phyloP scores from a whole-genome alignment of 2,888 invertebrate species.

The Ophonus ardosiacus region DNA sequence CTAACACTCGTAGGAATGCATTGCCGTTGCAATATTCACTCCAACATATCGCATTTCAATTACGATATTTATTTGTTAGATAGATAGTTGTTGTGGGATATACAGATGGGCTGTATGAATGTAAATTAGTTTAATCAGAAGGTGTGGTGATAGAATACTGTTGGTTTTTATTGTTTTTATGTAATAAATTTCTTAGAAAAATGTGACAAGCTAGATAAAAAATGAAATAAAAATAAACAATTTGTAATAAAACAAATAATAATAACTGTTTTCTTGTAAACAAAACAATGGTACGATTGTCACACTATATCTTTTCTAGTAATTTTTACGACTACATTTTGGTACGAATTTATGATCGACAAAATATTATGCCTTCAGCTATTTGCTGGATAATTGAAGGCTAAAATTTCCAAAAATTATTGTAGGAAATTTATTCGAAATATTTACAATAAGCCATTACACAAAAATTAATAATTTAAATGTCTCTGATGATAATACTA shows the following conservation, averaged over 20 bases:
- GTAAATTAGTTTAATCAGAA: not conserved
- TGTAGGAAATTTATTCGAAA: too few species aligned
- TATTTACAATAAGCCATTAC: too few species aligned
- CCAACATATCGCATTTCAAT: conserved; percentile 34
- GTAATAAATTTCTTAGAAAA: not conserved
- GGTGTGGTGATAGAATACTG: not conserved
- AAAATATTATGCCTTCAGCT: too few species aligned
- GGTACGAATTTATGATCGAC: too few species aligned
- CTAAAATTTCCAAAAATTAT: too few species aligned
- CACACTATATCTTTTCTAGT: too few species aligned
- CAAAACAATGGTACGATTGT: too few species aligned
- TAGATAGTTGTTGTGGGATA: conserved; percentile 3
- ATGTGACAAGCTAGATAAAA: not conserved
- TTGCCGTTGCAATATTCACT: conserved; percentile 19
- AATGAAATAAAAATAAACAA: not conserved
- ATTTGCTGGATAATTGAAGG: too few species aligned
- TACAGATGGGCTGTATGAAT: not conserved
- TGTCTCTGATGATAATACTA: too few species aligned
- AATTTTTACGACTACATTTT: too few species aligned
- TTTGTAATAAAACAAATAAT: not conserved
- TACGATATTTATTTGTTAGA: conserved; percentile 29
- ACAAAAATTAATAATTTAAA: too few species aligned
- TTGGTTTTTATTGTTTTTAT: not conserved
- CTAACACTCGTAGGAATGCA: conserved; percentile 5
- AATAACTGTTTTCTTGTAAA: too few species aligned